A percentile compares a stretch with the other conserved stretches of the same genome.
Evolutionary conservation across 2,888 invertebrate genomes (phyloP).

Genomic region (Adineta ricciae): DNA sequence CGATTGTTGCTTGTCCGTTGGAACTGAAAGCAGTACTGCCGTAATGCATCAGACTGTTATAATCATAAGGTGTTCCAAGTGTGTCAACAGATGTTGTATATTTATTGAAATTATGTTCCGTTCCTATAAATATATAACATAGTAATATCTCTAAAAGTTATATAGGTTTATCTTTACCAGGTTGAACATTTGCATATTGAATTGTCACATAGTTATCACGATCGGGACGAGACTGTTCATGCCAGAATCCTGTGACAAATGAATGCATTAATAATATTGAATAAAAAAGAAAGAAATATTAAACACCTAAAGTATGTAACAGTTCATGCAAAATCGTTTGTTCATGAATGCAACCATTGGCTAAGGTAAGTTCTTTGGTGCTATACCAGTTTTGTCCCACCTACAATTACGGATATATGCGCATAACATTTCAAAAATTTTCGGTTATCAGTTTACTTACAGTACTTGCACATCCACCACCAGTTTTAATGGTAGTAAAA

Average conservation of each 20-base stretch:
- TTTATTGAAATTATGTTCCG: constrained; percentile 53
- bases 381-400: constrained; percentile 63
- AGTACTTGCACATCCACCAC: too few relatives aligned
- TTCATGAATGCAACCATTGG: constrained; percentile 35
- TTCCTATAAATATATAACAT: constrained; percentile 42
- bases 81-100: constrained; percentile 48
- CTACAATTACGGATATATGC: constrained; percentile 40
- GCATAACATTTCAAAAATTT: too few relatives aligned
- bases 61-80: constrained; percentile 62
- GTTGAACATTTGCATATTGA: constrained; percentile 11
- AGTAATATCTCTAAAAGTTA: not conserved
- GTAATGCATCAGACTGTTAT: constrained; percentile 70
- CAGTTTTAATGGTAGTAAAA: too few relatives aligned
- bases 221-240: constrained; percentile 34
- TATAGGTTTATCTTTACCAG: not conserved
- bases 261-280: constrained; percentile 53
- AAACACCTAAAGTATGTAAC: constrained; percentile 26
- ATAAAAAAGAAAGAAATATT: constrained; percentile 45
- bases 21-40: constrained; percentile 53
- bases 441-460: too few relatives aligned
- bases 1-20: constrained; percentile 52
- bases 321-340: constrained; percentile 33
- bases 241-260: constrained; percentile 22
- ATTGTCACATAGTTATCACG: constrained; percentile 28
- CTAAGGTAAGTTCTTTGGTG: constrained; percentile 63